Base-by-base conservation (phyloP, 1,140 invertebrate genomes). In the Sarcophaga bullata region DNA sequence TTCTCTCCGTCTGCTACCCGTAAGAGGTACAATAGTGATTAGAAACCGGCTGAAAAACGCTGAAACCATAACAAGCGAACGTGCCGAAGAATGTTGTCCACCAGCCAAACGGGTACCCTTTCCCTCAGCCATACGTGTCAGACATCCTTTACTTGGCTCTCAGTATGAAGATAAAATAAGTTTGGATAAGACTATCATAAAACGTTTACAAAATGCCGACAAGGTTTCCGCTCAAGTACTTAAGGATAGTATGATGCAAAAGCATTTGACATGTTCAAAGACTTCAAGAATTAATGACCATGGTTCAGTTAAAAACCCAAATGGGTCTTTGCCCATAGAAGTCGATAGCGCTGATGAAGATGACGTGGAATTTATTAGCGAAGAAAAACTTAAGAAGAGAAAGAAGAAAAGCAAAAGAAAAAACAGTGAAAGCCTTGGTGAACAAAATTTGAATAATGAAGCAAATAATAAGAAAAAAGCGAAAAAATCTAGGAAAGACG, bases 91-190 rank as follows among this genome's bases (percentile, higher is more conserved):
- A 8, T 47, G 73, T n/a, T 84, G 58, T 15, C 82, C 80, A 37
- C 37, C 80, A 8, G 4, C 47, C 47, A 76, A 62, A 5, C 46
- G 50, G 1, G 84, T 84, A 8, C 76, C 76, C 50, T 50, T 84
- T 37, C 84, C 84, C 4, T 52, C 81, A 11, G 48, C 46, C 11
- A 82, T 84, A 6, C 82, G 82, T 15, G 80, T 83, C 9, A 47
- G 84, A 37, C 84, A 84, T 81, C 84, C 84, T 5, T 25, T 84
- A 19, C 72, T 82, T 19, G 84, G 84, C 10, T 49, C 73, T 10
- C 80, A 84, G 17, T 84, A 75, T 73, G 82, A 83, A 8, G 72
- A 82, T 47, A 83, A 82, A 37, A 15, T 84, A n/a, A 25, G 11
- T 2, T 7, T 84, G 10, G 19, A 73, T 37, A 49, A 68, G 25